Evolutionary conservation across 2,113 vertebrate species (phyloP), one percentile per base, ranked within the genome.

Genomic region (Entelurus aequoreus): DNA sequence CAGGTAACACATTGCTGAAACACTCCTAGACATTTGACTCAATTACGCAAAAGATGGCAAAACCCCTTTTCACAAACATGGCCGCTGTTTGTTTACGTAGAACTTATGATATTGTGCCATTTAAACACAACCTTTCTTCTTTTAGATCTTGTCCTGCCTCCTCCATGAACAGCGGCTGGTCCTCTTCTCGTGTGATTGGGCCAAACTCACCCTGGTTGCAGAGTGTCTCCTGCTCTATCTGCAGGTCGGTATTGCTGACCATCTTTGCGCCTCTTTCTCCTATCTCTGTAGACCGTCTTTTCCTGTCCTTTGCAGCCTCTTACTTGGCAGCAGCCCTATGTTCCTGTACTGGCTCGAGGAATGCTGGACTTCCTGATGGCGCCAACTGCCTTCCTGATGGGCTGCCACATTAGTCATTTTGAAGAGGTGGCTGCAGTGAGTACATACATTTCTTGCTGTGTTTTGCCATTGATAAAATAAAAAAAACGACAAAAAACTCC

Each of bases 351-450:
- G 11, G 91, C 97, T 0, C 73, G 78, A 4, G 92, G 94, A 53
- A 99, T 99, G 97, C 79, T 99, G 84, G 97, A 99, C 85, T 99
- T 99, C 58, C 84, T 99, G 49, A 98, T 98, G 96, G 97, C 97
- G 0, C 97, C 97, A 0, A 99, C 96, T 0, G 91, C 96, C 28
- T 99, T 94, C 62, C 91, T 99, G 48, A 99, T 99, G 97, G 97
- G 97, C 62, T 99, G 97, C 74, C 97, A 99, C n/a, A 61, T 88
- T 1, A 89, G 90, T 75, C 90, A 99, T 76, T 91, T 95, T 16
- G 88, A 90, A 42, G 94, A 94, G 79, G 93, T 99, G 40, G 91
- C 91, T 71, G 90, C 71, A 78, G 97, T 99, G 63, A 76, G 83
- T 71, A 11, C 19, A 8, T 5, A 42, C 12, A 15, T 15, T 48